phyloP scores from a whole-genome alignment of 1,140 invertebrate genomes.

The Caenorhabditis latens region DNA sequence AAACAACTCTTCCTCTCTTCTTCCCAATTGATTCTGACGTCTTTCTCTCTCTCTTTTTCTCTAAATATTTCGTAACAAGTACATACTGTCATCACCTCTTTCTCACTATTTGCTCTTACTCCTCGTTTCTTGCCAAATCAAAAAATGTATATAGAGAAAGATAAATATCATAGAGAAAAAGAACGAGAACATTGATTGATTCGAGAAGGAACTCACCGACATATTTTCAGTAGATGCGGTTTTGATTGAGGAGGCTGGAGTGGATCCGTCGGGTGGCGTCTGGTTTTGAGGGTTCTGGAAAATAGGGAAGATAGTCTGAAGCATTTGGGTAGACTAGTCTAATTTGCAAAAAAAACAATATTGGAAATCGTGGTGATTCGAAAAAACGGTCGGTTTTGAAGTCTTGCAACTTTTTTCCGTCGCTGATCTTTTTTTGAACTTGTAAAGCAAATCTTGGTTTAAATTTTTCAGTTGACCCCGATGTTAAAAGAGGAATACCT shows the following conservation, averaged over 20 bases:
- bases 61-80: constrained; percentile 27
- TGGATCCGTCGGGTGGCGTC: background rate
- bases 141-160: constrained; percentile 5
- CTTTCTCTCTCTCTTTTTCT: no score
- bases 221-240: constrained; percentile 33
- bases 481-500: no score
- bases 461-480: no score
- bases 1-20: background rate
- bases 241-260: background rate
- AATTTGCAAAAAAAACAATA: no score
- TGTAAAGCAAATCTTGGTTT: no score
- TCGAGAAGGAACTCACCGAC: background rate
- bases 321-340: no score
- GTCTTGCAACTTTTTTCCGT: no score
- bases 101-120: constrained; percentile 48
- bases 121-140: background rate
- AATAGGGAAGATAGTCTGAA: background rate
- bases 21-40: no score
- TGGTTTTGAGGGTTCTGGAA: constrained; percentile 29
- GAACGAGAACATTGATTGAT: constrained; percentile 13
- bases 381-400: no score
- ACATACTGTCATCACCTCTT: constrained; percentile 1
- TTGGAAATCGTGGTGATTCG: no score
- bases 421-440: no score
- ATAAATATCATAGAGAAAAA: constrained; percentile 16